Percentiles rank a stretch among this genome's conserved stretches.
Evolutionary conservation across 2,113 vertebrate genomes (phyloP).

Genomic region (Oryzias woworae): DNA sequence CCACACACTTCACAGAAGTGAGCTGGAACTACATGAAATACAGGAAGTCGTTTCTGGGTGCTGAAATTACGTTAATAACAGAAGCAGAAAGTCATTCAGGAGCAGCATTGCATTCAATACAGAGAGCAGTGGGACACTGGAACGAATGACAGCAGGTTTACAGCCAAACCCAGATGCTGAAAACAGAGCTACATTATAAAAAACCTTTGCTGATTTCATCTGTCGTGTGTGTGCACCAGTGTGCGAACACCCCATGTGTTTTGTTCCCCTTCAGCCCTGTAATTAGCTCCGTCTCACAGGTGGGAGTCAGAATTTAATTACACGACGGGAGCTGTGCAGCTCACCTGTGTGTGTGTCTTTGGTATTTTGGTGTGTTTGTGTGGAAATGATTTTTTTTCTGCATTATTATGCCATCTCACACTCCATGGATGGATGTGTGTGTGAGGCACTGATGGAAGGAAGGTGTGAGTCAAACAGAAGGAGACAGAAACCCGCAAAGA

Average conservation of each 20-base stretch:
- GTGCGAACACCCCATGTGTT: conserved; percentile 22
- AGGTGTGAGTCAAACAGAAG: conserved; percentile 22
- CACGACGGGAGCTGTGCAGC: conserved; percentile 44
- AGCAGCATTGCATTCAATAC: neutral
- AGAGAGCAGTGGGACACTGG: conserved; percentile 18
- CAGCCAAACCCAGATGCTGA: conserved; percentile 26
- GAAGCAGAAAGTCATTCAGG: neutral
- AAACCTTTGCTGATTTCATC: conserved; percentile 21
- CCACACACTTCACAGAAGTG: neutral
- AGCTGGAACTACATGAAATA: neutral
- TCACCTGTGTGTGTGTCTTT: conserved; percentile 36
- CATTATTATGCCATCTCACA: neutral
- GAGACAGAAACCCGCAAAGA: conserved; percentile 21
- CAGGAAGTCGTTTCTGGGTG: neutral
- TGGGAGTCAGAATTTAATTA: conserved; percentile 65
- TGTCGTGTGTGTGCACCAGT: neutral
- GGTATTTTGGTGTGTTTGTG: conserved; percentile 3
- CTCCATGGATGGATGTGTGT: conserved; percentile 5
- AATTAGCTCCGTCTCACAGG: conserved; percentile 64
- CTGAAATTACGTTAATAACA: neutral
- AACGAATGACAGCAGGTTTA: conserved; percentile 15
- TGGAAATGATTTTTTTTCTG: conserved; percentile 1
- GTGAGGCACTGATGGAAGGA: conserved; percentile 1
- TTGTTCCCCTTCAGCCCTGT: conserved; percentile 54
- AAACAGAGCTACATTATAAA: conserved; percentile 12